Percentiles rank a stretch among this genome's conserved stretches.
phyloP scores from a whole-genome alignment of 1,140 invertebrate species.

The Zaprionus inermis region DNA sequence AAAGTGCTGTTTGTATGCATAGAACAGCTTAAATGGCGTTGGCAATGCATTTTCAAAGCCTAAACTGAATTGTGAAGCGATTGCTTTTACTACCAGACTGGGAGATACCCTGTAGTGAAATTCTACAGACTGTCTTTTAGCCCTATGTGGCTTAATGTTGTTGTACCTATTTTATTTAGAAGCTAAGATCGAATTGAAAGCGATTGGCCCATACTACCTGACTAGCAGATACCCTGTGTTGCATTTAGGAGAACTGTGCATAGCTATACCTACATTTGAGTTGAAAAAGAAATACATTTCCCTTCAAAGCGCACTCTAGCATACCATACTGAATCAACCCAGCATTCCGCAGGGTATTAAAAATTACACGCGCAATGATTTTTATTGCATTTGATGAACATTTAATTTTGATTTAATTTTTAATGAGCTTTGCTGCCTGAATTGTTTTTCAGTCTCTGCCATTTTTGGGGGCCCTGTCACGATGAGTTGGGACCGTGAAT shows the following conservation, averaged over 20 bases:
- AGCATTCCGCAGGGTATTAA: constrained; percentile 11
- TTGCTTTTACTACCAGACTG: background rate
- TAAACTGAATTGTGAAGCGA: background rate
- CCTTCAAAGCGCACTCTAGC: background rate
- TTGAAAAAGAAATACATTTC: background rate
- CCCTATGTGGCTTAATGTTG: background rate
- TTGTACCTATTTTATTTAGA: background rate
- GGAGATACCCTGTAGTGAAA: background rate
- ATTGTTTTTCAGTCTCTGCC: constrained; percentile 24
- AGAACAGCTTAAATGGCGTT: background rate
- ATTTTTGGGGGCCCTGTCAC: constrained; percentile 40
- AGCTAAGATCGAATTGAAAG: background rate
- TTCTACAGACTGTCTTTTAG: background rate
- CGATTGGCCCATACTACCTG: background rate
- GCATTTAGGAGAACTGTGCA: background rate
- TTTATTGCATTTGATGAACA: constrained; percentile 76
- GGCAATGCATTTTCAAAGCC: background rate
- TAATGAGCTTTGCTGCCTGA: constrained; percentile 61
- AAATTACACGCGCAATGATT: constrained; percentile 55
- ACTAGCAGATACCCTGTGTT: background rate
- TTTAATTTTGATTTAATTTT: constrained; percentile 79
- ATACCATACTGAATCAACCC: background rate
- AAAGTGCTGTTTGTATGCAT: background rate
- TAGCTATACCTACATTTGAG: background rate
- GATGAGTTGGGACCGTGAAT: constrained; percentile 24